Conservation (phyloP, 1,140 invertebrate species). For the Cyphomyrmex costatus region DNA sequence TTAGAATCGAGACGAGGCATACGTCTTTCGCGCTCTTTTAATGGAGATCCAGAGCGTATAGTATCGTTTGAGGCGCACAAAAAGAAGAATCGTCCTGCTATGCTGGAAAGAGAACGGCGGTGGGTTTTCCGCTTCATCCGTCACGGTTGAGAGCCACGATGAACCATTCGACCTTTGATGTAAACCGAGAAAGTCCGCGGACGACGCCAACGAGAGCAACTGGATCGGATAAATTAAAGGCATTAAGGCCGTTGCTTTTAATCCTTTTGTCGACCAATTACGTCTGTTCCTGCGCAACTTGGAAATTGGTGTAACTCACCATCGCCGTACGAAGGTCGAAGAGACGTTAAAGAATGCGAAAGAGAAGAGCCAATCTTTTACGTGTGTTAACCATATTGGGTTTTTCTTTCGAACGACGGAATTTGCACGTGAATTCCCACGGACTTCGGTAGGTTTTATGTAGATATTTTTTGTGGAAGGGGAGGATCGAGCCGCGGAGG, state of each 20-base stretch:
- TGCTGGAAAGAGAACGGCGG: constrained; percentile 18
- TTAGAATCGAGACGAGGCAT: constrained; percentile 6
- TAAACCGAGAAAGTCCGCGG: constrained; percentile 77
- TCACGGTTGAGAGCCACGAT: constrained; percentile 74
- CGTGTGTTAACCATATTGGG: not conserved
- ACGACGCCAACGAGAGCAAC: constrained; percentile 67
- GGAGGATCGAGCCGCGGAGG: constrained; percentile 17
- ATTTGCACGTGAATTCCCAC: constrained; percentile 79
- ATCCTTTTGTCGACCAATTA: constrained; percentile 66
- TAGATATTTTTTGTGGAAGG: constrained; percentile 32
- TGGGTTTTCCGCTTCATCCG: constrained; percentile 24
- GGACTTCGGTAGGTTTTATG: not conserved
- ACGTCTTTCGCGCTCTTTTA: constrained; percentile 11
- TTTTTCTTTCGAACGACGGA: constrained; percentile 66
- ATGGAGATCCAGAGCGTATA: constrained; percentile 10
- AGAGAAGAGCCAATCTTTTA: not conserved
- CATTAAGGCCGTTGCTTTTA: constrained; percentile 66
- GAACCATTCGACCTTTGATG: constrained; percentile 76
- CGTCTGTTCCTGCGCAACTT: constrained; percentile 46
- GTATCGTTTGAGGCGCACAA: constrained; percentile 3
- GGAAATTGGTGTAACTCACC: constrained; percentile 49
- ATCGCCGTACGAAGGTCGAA: not conserved
- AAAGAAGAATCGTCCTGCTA: constrained; percentile 1
- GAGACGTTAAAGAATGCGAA: no score
- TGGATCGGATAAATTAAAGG: constrained; percentile 64